These are phyloP conservation scores for Leptoteleia sp. DNA, from an alignment of 1,140 invertebrate genomes.

Conservation along the genomic window DNA sequence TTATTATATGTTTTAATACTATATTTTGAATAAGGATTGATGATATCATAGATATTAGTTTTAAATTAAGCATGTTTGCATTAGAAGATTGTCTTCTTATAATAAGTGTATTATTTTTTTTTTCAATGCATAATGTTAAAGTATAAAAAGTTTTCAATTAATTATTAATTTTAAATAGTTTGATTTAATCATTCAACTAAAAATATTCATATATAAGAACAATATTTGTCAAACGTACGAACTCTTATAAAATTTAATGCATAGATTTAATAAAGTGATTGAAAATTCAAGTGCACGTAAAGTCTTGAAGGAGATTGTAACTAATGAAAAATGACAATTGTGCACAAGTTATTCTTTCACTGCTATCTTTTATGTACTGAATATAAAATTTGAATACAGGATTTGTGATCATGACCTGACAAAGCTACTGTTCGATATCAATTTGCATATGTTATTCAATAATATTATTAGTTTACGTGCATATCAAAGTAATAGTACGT, in stretches of 20 bases:
- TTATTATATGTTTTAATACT: too few species aligned
- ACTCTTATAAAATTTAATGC: constrained; percentile 7
- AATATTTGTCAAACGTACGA: background rate
- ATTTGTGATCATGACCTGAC: constrained; percentile 53
- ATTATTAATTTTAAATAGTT: too few species aligned
- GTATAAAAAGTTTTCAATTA: too few species aligned
- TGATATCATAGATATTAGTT: too few species aligned
- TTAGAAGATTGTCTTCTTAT: too few species aligned
- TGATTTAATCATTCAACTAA: too few species aligned
- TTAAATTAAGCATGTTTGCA: too few species aligned
- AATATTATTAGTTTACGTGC: constrained; percentile 66
- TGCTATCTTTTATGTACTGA: background rate
- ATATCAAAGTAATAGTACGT: constrained; percentile 10
- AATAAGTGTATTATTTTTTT: too few species aligned
- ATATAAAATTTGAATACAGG: constrained; percentile 41
- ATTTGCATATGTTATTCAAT: constrained; percentile 77
- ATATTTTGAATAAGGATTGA: too few species aligned
- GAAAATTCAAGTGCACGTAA: constrained; percentile 51
- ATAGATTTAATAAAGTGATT: constrained; percentile 42
- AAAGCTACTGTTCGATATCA: constrained; percentile 39
- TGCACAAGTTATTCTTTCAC: background rate
- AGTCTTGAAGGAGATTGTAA: constrained; percentile 47
- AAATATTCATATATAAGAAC: constrained; percentile 7
- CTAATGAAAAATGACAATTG: constrained; percentile 58
- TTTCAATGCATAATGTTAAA: too few species aligned